Conservation (phyloP, 2,113 vertebrate species). For the Lethenteron camtschaticum region DNA sequence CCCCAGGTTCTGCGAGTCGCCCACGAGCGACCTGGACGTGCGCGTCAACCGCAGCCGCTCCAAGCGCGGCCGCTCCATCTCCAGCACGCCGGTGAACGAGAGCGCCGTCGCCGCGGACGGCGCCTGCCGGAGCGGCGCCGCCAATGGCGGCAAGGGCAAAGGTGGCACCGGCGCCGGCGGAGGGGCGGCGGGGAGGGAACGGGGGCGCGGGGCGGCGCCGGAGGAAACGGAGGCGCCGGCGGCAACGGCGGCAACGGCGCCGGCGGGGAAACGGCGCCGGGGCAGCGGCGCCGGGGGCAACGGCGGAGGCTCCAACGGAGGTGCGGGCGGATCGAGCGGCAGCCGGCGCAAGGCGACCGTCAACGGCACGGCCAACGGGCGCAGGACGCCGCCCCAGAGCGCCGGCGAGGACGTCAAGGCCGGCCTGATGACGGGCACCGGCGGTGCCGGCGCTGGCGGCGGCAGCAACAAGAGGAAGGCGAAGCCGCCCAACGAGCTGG, state of each 20-base stretch:
- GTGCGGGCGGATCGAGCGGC: too few relatives aligned
- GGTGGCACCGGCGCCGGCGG: too few relatives aligned
- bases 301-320: too few relatives aligned
- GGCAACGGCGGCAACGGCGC: too few relatives aligned
- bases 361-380: constrained; percentile 62
- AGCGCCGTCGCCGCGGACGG: background rate
- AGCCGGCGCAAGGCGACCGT: too few relatives aligned
- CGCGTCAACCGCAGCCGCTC: constrained; percentile 65
- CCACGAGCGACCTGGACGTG: constrained; percentile 77
- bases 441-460: too few relatives aligned
- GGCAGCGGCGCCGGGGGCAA: too few relatives aligned
- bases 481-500: constrained; percentile 65
- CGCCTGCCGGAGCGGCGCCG: background rate
- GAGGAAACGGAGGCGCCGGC: too few relatives aligned
- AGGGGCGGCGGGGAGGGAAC: constrained; percentile 45
- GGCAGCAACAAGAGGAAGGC: constrained; percentile 54
- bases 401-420: constrained; percentile 66
- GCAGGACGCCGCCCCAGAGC: constrained; percentile 60
- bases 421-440: constrained; percentile 24
- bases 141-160: background rate
- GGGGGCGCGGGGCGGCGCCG: constrained; percentile 20
- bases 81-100: background rate
- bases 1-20: constrained; percentile 79
- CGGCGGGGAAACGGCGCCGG: too few relatives aligned
- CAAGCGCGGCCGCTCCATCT: constrained; percentile 49